phyloP scores from a whole-genome alignment of 2,888 invertebrate genomes.

The Lamproptera curius region DNA sequence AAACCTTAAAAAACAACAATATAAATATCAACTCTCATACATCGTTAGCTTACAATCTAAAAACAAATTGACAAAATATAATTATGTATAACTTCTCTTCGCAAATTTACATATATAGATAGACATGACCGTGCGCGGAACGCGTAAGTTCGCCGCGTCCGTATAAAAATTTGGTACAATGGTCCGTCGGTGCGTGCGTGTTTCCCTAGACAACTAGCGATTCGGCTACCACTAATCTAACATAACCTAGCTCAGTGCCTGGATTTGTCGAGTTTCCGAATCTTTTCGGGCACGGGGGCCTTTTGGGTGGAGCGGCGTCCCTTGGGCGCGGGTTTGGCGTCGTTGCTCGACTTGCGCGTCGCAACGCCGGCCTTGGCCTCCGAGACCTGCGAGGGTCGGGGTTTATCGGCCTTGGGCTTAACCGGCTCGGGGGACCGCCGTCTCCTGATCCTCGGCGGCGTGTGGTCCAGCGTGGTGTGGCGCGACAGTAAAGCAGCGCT shows the following conservation, averaged over 20 bases:
- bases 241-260: conserved; percentile 25
- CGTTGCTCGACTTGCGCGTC: conserved; percentile 37
- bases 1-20: conserved; percentile 30
- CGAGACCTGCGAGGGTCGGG: conserved; percentile 7
- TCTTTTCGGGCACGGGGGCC: conserved; percentile 60
- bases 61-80: conserved; percentile 71
- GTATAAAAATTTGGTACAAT: conserved; percentile 70
- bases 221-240: conserved; percentile 40
- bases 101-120: conserved; percentile 59
- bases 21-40: conserved; percentile 36
- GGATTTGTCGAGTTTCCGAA: conserved; percentile 48
- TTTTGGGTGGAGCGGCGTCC: conserved; percentile 55
- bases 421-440: conserved; percentile 51
- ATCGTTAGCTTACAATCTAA: conserved; percentile 48
- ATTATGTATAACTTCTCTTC: conserved; percentile 44
- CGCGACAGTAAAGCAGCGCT: conserved; percentile 62
- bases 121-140: conserved; percentile 27
- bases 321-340: conserved; percentile 29
- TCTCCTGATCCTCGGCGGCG: conserved; percentile 68
- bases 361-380: conserved; percentile 22
- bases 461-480: conserved; percentile 69
- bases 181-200: conserved; percentile 65
- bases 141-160: conserved; percentile 42
- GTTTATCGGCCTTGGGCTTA: not conserved
- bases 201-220: conserved; percentile 49